Evolutionary conservation across 2,888 invertebrate species (phyloP).

Genomic region (Eustalomyia histrio): DNA sequence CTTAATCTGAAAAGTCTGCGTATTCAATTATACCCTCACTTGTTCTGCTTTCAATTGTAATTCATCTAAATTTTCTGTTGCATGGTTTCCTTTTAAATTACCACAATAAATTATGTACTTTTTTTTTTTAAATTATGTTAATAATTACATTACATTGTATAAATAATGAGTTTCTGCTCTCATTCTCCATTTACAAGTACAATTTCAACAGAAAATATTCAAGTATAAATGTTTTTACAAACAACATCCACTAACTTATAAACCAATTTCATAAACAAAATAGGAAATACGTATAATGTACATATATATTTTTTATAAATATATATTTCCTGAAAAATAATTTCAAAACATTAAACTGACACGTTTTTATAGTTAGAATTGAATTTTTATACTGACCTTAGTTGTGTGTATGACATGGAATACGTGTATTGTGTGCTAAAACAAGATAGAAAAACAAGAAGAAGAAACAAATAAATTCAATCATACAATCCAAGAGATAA

Average conservation of each 20-base stretch:
- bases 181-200: neutral
- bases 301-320: neutral
- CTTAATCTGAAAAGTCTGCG: too few species aligned
- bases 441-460: neutral
- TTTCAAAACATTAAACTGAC: neutral
- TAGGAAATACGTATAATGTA: neutral
- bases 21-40: too few species aligned
- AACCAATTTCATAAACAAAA: conserved; percentile 11
- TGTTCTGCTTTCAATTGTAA: neutral
- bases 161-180: conserved; percentile 39
- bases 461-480: neutral
- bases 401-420: neutral
- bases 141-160: conserved; percentile 42
- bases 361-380: conserved; percentile 15
- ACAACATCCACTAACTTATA: neutral
- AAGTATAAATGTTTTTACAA: too few species aligned
- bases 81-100: too few species aligned
- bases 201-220: neutral
- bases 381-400: conserved; percentile 19
- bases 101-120: too few species aligned
- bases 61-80: conserved; percentile 1
- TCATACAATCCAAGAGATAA: neutral
- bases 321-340: neutral
- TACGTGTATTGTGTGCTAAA: neutral
- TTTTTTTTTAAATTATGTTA: too few species aligned